Evolutionary conservation across 1,140 invertebrate genomes (phyloP).

Genomic region (Meloidogyne chitwoodi): DNA sequence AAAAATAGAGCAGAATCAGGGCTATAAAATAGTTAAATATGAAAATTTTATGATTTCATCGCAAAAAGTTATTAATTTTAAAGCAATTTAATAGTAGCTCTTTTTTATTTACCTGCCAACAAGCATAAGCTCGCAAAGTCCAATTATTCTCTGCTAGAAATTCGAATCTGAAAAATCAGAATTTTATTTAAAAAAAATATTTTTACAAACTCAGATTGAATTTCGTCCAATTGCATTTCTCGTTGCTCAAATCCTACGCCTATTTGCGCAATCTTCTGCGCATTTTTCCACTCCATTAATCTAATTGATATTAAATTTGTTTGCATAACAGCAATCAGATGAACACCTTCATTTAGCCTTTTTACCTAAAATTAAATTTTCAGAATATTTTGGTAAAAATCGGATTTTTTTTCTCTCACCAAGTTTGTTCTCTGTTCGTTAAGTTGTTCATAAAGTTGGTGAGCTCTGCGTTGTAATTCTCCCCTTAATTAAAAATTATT

Average conservation of each 20-base stretch:
- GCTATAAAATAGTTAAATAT: too few species aligned
- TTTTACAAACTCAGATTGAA: conserved; percentile 51
- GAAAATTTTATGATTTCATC: too few species aligned
- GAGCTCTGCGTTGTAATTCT: conserved; percentile 50
- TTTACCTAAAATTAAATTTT: conserved; percentile 38
- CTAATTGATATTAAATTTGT: conserved; percentile 46
- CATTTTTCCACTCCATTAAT: conserved; percentile 58
- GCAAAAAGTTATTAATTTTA: too few species aligned
- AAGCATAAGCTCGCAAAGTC: conserved; percentile 56
- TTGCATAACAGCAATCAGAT: conserved; percentile 51
- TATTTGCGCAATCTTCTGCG: conserved; percentile 56
- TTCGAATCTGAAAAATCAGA: conserved; percentile 49
- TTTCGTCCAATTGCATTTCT: conserved; percentile 51
- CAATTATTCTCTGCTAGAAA: conserved; percentile 57
- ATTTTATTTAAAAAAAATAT: conserved; percentile 11
- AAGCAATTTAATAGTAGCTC: too few species aligned
- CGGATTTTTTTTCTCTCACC: conserved; percentile 28
- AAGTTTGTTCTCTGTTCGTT: conserved; percentile 43
- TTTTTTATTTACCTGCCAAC: conserved; percentile 49
- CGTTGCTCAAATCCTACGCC: conserved; percentile 56
- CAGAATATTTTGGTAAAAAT: neutral
- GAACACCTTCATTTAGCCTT: conserved; percentile 54
- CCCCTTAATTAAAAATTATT: neutral
- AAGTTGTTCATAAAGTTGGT: conserved; percentile 49
- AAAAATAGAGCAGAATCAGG: too few species aligned